phyloP scores from a whole-genome alignment of 2,797 vertebrate species.

The Gymnopithys bicolor region DNA sequence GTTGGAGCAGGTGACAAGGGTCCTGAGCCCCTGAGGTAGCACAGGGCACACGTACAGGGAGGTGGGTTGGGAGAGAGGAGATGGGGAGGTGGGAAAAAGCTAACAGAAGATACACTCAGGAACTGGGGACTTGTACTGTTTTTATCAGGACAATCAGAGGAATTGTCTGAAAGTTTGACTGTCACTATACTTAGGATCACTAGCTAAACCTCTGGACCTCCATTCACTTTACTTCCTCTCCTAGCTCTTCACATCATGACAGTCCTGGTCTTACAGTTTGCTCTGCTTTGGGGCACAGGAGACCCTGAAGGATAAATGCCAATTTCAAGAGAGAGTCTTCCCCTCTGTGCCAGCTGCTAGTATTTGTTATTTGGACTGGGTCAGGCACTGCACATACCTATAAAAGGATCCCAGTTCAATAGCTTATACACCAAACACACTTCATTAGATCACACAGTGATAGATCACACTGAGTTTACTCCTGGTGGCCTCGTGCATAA shows the following conservation, averaged over 20 bases:
- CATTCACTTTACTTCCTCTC: not conserved
- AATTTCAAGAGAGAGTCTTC: not conserved
- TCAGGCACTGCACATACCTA: not conserved
- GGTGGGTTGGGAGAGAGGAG: not conserved
- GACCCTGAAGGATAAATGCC: not conserved
- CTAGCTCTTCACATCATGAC: not conserved
- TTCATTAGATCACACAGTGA: not conserved
- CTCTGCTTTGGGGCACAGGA: not conserved
- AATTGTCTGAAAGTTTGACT: not conserved
- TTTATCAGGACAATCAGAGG: not conserved
- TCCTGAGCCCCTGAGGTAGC: not conserved
- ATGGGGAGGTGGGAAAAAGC: not conserved
- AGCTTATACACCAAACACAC: not conserved
- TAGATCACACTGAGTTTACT: not conserved
- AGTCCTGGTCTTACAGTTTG: not conserved
- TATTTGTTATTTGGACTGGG: not conserved
- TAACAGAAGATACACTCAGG: not conserved
- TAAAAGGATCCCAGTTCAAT: not conserved
- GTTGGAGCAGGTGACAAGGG: not conserved
- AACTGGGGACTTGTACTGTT: not conserved
- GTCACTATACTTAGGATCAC: not conserved
- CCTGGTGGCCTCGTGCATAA: not conserved
- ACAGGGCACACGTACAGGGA: not conserved
- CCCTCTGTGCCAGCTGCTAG: not conserved
- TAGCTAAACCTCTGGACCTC: not conserved